Conservation (phyloP, 2,888 invertebrate species). For the Patella pellucida region DNA sequence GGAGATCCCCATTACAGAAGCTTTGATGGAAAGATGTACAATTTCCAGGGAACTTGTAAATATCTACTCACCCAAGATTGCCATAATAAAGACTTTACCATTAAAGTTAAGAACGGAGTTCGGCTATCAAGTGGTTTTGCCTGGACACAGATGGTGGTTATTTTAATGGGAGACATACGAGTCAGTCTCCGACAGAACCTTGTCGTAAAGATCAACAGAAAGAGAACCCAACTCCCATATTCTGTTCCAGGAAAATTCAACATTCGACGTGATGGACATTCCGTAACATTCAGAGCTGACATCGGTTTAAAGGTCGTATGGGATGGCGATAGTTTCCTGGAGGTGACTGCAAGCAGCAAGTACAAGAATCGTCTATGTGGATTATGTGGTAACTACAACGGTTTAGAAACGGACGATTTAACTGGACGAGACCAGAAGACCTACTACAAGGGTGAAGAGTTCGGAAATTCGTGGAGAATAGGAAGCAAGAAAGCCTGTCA, state of each 20-base stretch:
- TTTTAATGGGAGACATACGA: conserved; percentile 74
- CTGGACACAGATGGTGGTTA: conserved; percentile 86
- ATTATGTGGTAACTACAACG: conserved; percentile 95
- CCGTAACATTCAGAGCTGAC: conserved; percentile 70
- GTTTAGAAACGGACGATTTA: conserved; percentile 87
- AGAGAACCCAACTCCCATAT: conserved; percentile 81
- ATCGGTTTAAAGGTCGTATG: conserved; percentile 86
- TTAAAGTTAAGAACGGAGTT: conserved; percentile 91
- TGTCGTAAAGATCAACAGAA: conserved; percentile 87
- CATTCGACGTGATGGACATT: conserved; percentile 74
- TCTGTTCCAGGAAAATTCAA: conserved; percentile 66
- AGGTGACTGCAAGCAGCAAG: conserved; percentile 82
- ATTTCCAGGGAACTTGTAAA: conserved; percentile 86
- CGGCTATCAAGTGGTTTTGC: conserved; percentile 85
- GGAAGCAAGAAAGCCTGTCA: conserved; percentile 77
- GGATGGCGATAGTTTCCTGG: conserved; percentile 94
- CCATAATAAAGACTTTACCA: conserved; percentile 79
- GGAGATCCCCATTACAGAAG: conserved; percentile 96
- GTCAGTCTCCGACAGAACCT: conserved; percentile 83
- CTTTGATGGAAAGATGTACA: conserved; percentile 93
- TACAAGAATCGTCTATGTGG: conserved; percentile 87
- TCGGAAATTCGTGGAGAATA: conserved; percentile 92
- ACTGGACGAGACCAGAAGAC: conserved; percentile 70
- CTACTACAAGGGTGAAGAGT: conserved; percentile 79
- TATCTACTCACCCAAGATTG: conserved; percentile 91